Base-by-base conservation (phyloP, 2,797 vertebrate species). In the Menidia menidia region DNA sequence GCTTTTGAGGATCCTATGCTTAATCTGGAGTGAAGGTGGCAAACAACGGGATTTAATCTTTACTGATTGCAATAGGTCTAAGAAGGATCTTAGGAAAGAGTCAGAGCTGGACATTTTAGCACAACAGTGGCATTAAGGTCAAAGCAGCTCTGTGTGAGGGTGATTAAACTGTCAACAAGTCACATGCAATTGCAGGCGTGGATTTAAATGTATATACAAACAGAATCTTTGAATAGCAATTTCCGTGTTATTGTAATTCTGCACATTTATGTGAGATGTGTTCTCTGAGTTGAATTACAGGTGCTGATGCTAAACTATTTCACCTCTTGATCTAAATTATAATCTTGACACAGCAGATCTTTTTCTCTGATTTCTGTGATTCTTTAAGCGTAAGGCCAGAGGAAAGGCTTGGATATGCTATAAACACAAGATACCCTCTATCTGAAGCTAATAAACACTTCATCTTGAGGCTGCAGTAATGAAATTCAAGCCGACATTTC, bases 401-500 rank as follows among this genome's bases (percentile, higher is more conserved):
- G 16, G 53, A 39, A 47, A 16, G 31, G 8, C 13, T 5, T 41
- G 2, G 10, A 2, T 13, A 32, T 6, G 43, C 25, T 25, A 45
- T n/a, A 65, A 65, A 39, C 50, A 11, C 45, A 39, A 25, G 18
- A 47, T 0, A 19, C n/a, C 39, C 39, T 60, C 39, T 19, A 50
- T n/a, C 58, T 47, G 54, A 42, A 57, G 15, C 30, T 33, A 63
- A 64, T 44, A 52, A 59, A 19, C 64, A 50, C 19, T 58, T 65
- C 47, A 44, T 19, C 35, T 39, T 25, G 43, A 33, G n/a, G 47
- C 64, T 0, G 5, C 55, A 0, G 33, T 61, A 71, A 74, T 64
- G 47, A 65, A 50, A 63, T 63, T 60, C 58, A 78, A 52, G 30
- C 53, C 65, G 75, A 66, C 68, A 50, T 78, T 68, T 75, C 31